Conservation (phyloP, 2,113 vertebrate species). For the Strigops habroptila region DNA sequence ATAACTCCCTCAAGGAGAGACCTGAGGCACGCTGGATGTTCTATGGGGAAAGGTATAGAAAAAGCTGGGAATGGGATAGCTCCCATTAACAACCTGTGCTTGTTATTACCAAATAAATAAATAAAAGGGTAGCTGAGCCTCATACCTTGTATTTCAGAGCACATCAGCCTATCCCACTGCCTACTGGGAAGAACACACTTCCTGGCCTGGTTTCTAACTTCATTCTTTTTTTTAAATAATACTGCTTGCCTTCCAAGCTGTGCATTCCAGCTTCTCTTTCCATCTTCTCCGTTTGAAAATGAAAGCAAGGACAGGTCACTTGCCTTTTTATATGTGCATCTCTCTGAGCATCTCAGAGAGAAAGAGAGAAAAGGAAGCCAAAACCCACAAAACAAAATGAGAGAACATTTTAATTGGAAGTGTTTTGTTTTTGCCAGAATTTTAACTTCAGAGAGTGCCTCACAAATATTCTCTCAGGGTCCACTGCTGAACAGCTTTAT, state of each 20-base stretch:
- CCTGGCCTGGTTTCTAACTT: background rate
- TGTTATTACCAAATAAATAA: background rate
- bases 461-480: slow-evolving; percentile 54
- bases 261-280: slow-evolving; percentile 14
- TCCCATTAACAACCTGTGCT: background rate
- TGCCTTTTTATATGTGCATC: slow-evolving; percentile 64
- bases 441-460: slow-evolving; percentile 73
- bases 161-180: background rate
- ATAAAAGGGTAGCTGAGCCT: background rate
- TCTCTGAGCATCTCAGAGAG: slow-evolving; percentile 36
- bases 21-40: background rate
- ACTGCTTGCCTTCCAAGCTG: background rate
- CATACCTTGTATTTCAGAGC: background rate
- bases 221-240: background rate
- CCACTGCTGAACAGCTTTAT: slow-evolving; percentile 58
- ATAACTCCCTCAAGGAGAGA: background rate
- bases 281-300: slow-evolving; percentile 26
- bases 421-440: slow-evolving; percentile 71
- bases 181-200: background rate
- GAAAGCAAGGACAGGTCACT: slow-evolving; percentile 78
- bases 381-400: slow-evolving; percentile 56
- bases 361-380: slow-evolving; percentile 54
- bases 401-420: slow-evolving; percentile 67
- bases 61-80: background rate
- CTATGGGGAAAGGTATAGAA: background rate